phyloP scores from a whole-genome alignment of 2,113 vertebrate species.

The Microtus oregoni region DNA sequence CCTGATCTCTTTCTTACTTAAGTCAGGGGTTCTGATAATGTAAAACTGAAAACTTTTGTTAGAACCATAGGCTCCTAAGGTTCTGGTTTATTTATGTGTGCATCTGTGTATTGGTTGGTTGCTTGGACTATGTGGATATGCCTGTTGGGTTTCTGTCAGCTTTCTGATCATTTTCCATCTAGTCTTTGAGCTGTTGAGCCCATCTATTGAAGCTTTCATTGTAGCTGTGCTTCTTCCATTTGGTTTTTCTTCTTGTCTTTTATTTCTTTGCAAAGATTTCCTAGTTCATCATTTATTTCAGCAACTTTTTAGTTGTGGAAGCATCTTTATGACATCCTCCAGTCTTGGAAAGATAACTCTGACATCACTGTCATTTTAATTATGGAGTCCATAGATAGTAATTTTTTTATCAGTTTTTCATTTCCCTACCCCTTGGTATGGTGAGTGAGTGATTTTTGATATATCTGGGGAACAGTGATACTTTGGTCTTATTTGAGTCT shows the following conservation, averaged over 20 bases:
- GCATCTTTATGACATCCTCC: neutral
- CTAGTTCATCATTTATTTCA: neutral
- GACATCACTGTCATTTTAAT: neutral
- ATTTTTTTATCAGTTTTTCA: neutral
- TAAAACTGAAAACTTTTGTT: neutral
- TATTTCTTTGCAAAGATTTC: neutral
- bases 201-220: neutral
- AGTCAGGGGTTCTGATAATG: neutral
- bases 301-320: neutral
- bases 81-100: neutral
- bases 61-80: neutral
- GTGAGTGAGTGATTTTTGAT: neutral
- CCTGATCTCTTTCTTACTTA: neutral
- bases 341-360: neutral
- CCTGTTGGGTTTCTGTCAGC: neutral
- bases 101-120: neutral
- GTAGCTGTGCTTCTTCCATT: neutral
- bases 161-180: neutral
- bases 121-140: neutral
- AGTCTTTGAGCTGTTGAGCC: neutral
- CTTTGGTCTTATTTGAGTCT: neutral
- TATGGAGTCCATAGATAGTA: neutral
- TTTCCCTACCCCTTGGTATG: neutral
- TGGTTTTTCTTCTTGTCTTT: neutral
- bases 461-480: neutral